These are phyloP conservation scores for Drosophila prostipennis DNA, from an alignment of 2,888 invertebrate species.

Conservation along the genomic window DNA sequence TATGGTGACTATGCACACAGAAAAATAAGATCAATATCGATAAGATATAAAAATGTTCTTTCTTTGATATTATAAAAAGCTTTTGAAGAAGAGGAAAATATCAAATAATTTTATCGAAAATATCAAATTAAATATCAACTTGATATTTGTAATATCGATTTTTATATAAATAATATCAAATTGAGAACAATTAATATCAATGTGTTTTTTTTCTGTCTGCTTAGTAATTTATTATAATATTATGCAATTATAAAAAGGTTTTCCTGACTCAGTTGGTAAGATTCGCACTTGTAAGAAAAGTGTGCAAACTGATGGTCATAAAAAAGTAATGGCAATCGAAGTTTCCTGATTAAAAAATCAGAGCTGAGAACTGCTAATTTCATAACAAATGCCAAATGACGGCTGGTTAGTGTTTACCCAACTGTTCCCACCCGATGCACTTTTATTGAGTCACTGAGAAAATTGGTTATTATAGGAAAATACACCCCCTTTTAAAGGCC, in stretches of 20 bases:
- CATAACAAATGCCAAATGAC: constrained; percentile 31
- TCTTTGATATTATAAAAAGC: too few relatives aligned
- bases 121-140: too few relatives aligned
- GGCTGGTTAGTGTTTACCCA: constrained; percentile 18
- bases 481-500: constrained; percentile 1
- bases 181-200: too few relatives aligned
- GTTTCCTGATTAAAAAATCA: constrained; percentile 4
- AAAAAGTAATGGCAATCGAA: not conserved
- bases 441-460: constrained; percentile 50
- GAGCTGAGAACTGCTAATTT: constrained; percentile 14
- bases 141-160: too few relatives aligned
- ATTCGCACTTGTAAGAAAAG: constrained; percentile 1
- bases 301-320: not conserved
- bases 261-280: not conserved
- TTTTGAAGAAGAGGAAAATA: too few relatives aligned
- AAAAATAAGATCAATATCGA: too few relatives aligned
- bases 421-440: constrained; percentile 44
- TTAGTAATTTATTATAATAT: too few relatives aligned
- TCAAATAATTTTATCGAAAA: too few relatives aligned
- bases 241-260: not conserved
- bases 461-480: constrained; percentile 3
- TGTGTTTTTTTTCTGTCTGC: too few relatives aligned
- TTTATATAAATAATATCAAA: too few relatives aligned
- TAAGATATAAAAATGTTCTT: too few relatives aligned
- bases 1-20: too few relatives aligned